phyloP scores from a whole-genome alignment of 2,113 vertebrate genomes.

The Nesospiza acunhae region DNA sequence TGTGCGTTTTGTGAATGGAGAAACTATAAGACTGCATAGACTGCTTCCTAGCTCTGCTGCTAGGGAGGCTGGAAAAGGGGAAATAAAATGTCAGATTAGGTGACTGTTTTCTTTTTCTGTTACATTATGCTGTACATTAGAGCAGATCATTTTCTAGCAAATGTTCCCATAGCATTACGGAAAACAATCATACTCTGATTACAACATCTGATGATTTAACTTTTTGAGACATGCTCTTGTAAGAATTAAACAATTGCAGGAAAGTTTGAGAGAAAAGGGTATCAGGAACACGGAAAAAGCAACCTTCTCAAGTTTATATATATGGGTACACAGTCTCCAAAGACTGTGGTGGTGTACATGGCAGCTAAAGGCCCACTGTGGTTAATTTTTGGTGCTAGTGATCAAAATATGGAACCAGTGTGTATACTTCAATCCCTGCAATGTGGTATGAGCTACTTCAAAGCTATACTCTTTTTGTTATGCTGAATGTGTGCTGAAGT shows the following conservation, averaged over 20 bases:
- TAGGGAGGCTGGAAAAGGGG: neutral
- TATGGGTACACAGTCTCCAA: accelerated
- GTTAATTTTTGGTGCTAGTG: neutral
- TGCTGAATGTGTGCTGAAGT: neutral
- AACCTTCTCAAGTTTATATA: neutral
- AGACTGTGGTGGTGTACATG: neutral
- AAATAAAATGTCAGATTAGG: neutral
- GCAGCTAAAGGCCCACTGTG: neutral
- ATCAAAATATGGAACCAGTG: neutral
- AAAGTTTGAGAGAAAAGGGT: neutral
- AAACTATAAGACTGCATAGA: neutral
- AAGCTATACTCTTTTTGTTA: neutral
- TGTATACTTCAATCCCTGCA: neutral
- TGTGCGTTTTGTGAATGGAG: neutral
- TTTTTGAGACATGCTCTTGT: neutral
- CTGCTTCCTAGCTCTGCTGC: neutral
- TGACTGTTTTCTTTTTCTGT: neutral
- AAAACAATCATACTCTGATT: neutral
- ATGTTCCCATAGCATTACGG: neutral
- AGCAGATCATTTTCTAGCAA: neutral
- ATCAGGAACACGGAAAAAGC: neutral
- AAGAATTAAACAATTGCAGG: neutral
- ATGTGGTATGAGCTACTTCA: neutral
- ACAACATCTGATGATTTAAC: neutral
- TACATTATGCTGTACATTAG: neutral